Evolutionary conservation across 2,888 invertebrate species (phyloP).

Genomic region (Ochropleura leucogaster): DNA sequence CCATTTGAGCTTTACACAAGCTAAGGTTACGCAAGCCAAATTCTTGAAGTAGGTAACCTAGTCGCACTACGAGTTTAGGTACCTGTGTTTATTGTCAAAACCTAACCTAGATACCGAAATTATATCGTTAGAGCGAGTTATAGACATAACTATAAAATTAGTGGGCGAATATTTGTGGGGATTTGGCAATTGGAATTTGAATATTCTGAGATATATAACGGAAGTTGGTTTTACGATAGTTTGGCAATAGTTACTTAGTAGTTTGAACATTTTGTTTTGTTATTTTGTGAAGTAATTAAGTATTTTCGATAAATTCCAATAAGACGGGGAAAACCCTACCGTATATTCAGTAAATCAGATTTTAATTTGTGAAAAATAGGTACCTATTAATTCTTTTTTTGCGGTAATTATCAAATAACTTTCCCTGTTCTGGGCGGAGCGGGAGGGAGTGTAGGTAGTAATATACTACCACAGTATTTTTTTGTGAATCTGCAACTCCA

Average conservation of each 20-base stretch:
- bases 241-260: neutral
- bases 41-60: conserved; percentile 56
- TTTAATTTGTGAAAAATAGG: no score
- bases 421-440: no score
- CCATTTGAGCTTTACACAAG: conserved; percentile 33
- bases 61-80: conserved; percentile 35
- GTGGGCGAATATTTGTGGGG: conserved; percentile 15
- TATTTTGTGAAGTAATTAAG: neutral
- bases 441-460: no score
- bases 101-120: conserved; percentile 44
- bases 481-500: neutral
- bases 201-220: neutral
- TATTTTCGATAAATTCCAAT: neutral
- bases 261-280: neutral
- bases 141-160: conserved; percentile 6
- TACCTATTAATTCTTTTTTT: no score
- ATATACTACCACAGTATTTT: neutral
- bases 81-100: conserved; percentile 60
- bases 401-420: no score
- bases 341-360: no score
- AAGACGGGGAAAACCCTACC: no score
- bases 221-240: conserved; percentile 4
- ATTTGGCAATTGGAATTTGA: conserved; percentile 4
- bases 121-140: conserved; percentile 41
- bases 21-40: conserved; percentile 60